Percentiles rank a stretch among this genome's conserved stretches.
Evolutionary conservation across 2,113 vertebrate genomes (phyloP).

Genomic region (Corythornis vintsioides): DNA sequence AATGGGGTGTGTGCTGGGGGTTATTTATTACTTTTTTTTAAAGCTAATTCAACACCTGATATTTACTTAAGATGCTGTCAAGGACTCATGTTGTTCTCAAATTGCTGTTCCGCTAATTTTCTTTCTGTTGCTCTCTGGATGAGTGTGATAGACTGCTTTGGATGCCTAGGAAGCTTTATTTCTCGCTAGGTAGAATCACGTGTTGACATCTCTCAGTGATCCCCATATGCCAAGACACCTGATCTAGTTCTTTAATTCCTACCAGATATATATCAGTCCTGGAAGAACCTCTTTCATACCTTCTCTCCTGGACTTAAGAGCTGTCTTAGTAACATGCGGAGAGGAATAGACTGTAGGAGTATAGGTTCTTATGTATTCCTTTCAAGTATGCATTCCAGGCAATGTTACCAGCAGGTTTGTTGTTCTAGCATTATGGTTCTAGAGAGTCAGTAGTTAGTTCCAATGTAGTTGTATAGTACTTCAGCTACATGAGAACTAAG

Average conservation of each 20-base stretch:
- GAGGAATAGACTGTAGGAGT: neutral
- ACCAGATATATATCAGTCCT: neutral
- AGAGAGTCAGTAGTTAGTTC: neutral
- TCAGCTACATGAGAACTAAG: neutral
- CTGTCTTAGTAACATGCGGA: neutral
- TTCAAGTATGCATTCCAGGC: neutral
- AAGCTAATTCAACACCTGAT: slow-evolving; percentile 32
- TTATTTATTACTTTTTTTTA: slow-evolving; percentile 7
- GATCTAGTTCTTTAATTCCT: neutral
- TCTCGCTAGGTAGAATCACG: neutral
- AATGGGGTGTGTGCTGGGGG: neutral
- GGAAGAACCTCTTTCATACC: neutral
- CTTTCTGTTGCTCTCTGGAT: neutral
- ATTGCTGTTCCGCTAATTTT: neutral
- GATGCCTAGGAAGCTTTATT: neutral
- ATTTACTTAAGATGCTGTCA: neutral
- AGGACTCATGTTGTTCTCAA: neutral
- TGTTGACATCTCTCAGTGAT: neutral
- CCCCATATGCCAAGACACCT: slow-evolving; percentile 22
- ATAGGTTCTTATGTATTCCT: neutral
- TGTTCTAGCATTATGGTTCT: neutral
- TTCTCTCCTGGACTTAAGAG: neutral
- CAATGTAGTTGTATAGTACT: neutral
- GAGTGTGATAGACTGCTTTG: neutral
- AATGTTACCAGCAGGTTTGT: neutral